A percentile compares a stretch with the other conserved stretches of the same genome.
Evolutionary conservation across 2,797 vertebrate species (phyloP).

Genomic region (Manis javanica): DNA sequence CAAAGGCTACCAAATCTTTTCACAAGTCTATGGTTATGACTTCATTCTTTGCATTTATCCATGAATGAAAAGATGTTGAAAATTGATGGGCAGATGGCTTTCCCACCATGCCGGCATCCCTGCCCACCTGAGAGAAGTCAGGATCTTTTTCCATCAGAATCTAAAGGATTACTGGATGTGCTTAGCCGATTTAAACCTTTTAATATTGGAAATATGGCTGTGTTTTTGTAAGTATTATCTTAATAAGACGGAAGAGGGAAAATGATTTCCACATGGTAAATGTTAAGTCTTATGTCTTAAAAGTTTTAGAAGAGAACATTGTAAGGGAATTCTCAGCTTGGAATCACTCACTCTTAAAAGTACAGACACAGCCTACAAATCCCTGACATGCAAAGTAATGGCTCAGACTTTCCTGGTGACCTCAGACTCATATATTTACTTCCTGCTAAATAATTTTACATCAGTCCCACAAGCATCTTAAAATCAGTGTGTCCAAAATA

Average conservation of each 20-base stretch:
- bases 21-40: not conserved
- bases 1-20: conserved; percentile 23
- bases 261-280: not conserved
- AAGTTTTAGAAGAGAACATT: not conserved
- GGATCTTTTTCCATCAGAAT: not conserved
- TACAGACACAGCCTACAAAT: not conserved
- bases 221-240: not conserved
- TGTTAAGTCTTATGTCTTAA: not conserved
- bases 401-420: not conserved
- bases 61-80: not conserved
- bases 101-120: not conserved
- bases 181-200: not conserved
- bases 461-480: not conserved
- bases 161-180: not conserved
- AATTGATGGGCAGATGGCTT: not conserved
- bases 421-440: not conserved
- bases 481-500: not conserved
- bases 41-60: not conserved
- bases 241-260: not conserved
- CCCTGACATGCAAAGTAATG: not conserved
- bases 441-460: not conserved
- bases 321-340: not conserved
- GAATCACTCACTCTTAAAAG: not conserved
- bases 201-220: not conserved
- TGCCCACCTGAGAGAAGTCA: not conserved